Percentiles rank a stretch among this genome's conserved stretches.
phyloP scores from a whole-genome alignment of 1,140 invertebrate species.

The Rhagoletis pomonella region DNA sequence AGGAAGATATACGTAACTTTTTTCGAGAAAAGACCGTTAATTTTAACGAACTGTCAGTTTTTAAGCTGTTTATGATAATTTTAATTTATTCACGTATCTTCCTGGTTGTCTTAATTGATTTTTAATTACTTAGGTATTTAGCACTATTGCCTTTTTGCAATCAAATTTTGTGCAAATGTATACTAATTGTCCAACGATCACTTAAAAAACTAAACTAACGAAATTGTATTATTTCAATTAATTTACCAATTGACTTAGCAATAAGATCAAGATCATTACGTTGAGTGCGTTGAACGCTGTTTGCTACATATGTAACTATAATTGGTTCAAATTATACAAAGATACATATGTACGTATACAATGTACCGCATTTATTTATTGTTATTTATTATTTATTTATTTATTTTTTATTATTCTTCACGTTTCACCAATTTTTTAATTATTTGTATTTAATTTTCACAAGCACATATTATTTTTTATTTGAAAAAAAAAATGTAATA shows the following conservation, averaged over 20 bases:
- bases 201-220: neutral
- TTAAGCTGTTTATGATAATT: no score
- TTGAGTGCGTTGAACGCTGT: neutral
- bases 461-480: neutral
- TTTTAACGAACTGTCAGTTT: no score
- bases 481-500: neutral
- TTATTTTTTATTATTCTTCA: neutral
- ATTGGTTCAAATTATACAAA: no score
- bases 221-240: neutral
- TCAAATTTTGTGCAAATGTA: neutral
- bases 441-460: neutral
- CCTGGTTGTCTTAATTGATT: neutral
- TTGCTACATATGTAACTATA: no score
- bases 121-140: neutral
- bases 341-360: no score
- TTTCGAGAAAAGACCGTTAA: no score
- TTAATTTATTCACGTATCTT: neutral
- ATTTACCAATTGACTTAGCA: slow-evolving; percentile 38
- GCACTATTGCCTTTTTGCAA: neutral
- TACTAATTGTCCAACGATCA: neutral
- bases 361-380: neutral
- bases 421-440: neutral
- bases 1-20: no score
- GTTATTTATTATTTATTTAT: no score
- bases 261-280: slow-evolving; percentile 49